Evolutionary conservation across 2,888 invertebrate genomes (phyloP).

Genomic region (Danaus chrysippus): DNA sequence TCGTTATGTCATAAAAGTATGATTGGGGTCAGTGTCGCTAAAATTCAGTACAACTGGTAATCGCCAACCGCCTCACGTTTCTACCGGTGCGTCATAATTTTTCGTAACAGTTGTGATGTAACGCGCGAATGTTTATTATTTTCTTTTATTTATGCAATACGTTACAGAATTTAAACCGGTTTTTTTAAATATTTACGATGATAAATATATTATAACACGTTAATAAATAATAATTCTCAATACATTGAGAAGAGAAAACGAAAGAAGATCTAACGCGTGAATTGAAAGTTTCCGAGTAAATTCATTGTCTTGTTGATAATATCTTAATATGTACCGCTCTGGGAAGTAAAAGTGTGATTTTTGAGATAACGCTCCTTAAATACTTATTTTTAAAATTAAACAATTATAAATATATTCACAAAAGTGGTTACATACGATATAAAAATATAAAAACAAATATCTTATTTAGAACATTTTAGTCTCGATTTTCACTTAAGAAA

Average conservation of each 20-base stretch:
- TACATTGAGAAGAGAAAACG: conserved; percentile 3
- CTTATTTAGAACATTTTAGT: too few species aligned
- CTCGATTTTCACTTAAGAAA: too few species aligned
- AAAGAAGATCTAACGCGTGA: conserved; percentile 4
- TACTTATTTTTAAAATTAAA: too few species aligned
- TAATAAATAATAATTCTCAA: background rate
- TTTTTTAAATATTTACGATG: conserved; percentile 6
- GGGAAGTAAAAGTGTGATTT: conserved; percentile 31
- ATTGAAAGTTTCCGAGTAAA: conserved; percentile 18
- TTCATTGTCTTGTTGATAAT: conserved; percentile 17
- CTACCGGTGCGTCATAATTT: conserved; percentile 59
- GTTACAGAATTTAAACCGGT: conserved; percentile 41
- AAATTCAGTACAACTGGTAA: conserved; percentile 55
- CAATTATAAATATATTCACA: too few species aligned
- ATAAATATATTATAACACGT: background rate
- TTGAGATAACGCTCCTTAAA: background rate
- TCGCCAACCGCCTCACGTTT: conserved; percentile 55
- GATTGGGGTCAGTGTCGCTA: conserved; percentile 69
- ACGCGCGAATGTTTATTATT: conserved; percentile 45
- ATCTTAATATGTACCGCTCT: conserved; percentile 17
- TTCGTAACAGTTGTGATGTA: conserved; percentile 61
- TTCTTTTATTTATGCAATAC: conserved; percentile 44
- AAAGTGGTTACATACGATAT: too few species aligned
- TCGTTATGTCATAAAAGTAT: conserved; percentile 62
- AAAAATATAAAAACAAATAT: too few species aligned